Percentiles rank a stretch among this genome's conserved stretches.
Conservation (phyloP, 2,797 vertebrate species). For the Halcyon chelicuti region DNA sequence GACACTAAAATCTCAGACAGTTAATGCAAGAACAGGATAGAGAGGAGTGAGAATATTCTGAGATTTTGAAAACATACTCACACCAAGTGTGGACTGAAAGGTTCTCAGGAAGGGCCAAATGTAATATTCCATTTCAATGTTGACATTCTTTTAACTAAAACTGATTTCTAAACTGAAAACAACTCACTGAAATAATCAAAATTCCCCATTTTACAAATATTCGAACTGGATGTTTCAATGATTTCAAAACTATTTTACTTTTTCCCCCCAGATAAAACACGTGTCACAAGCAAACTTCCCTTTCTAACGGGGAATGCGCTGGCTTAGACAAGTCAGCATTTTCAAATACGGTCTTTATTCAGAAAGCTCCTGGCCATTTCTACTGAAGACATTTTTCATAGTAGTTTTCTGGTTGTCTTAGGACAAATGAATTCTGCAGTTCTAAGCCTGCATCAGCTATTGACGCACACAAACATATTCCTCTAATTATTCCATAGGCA, state of each 20-base stretch:
- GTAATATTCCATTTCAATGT: conserved; percentile 61
- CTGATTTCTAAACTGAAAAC: conserved; percentile 50
- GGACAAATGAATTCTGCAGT: conserved; percentile 26
- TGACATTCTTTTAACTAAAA: conserved; percentile 63
- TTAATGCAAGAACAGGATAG: conserved; percentile 60
- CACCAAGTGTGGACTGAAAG: conserved; percentile 46
- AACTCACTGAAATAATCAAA: conserved; percentile 14
- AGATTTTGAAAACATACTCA: conserved; percentile 62
- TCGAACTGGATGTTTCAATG: neutral
- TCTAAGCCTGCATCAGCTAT: conserved; percentile 25
- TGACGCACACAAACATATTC: conserved; percentile 49
- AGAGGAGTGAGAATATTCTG: conserved; percentile 54
- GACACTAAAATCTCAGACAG: conserved; percentile 67
- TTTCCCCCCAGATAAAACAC: neutral
- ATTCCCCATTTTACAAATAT: neutral
- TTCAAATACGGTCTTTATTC: neutral
- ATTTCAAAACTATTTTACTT: neutral
- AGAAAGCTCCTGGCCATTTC: conserved; percentile 5
- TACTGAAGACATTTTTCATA: neutral
- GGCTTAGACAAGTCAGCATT: neutral
- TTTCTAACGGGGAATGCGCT: neutral
- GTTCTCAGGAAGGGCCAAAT: conserved; percentile 63
- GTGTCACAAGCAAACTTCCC: neutral
- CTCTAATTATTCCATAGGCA: conserved; percentile 61
- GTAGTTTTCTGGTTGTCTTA: conserved; percentile 24